Conservation (phyloP, 2,113 vertebrate genomes). For the Neomonachus schauinslandi region DNA sequence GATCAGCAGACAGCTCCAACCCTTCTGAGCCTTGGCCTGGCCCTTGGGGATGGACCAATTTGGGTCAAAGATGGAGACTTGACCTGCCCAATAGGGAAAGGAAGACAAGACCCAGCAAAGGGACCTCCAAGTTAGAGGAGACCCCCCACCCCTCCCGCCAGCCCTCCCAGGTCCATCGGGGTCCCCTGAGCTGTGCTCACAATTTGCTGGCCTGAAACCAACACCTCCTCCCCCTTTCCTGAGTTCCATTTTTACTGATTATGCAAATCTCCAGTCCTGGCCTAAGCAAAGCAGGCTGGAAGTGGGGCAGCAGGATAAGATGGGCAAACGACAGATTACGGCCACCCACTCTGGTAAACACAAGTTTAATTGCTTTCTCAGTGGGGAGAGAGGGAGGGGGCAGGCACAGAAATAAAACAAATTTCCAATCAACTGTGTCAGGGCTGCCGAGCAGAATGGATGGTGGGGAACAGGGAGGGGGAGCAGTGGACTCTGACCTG, state of each 20-base stretch:
- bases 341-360: slow-evolving; percentile 58
- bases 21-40: background rate
- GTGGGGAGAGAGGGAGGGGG: background rate
- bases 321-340: slow-evolving; percentile 44
- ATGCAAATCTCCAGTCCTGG: slow-evolving; percentile 62
- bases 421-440: background rate
- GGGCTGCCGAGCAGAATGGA: background rate
- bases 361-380: slow-evolving; percentile 66
- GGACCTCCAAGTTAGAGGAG: background rate
- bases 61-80: background rate
- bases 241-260: slow-evolving; percentile 59
- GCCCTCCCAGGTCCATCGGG: background rate
- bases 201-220: background rate
- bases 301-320: slow-evolving; percentile 35
- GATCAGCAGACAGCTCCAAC: background rate
- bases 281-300: slow-evolving; percentile 51
- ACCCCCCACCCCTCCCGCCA: background rate
- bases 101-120: background rate
- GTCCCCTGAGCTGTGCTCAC: background rate
- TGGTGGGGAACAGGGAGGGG: background rate
- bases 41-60: background rate
- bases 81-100: background rate
- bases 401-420: slow-evolving; percentile 26
- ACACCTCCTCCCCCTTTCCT: background rate
- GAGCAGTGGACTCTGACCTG: background rate